Conservation (phyloP, 2,113 vertebrate genomes). For the Brienomyrus brachyistius region DNA sequence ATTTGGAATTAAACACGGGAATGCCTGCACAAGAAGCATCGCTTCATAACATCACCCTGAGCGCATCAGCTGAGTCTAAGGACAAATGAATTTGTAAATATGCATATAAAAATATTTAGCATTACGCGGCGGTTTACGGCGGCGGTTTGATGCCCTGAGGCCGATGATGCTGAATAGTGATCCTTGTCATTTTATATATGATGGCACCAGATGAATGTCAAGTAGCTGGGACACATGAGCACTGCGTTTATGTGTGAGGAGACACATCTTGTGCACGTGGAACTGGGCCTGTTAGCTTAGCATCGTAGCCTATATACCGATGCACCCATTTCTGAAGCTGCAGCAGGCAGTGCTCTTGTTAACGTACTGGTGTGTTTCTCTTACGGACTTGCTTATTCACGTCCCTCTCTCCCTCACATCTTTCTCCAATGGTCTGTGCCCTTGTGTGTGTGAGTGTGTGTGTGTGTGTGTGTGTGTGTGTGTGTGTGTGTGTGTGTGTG, state of each 20-base stretch:
- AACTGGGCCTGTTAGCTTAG: not conserved
- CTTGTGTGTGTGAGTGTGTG: not conserved
- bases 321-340: not conserved
- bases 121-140: not conserved
- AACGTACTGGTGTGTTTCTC: not conserved
- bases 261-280: not conserved
- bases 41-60: not conserved
- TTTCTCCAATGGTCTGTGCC: not conserved
- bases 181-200: not conserved
- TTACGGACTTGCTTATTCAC: not conserved
- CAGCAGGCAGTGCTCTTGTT: not conserved
- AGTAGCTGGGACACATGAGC: not conserved
- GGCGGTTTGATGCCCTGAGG: not conserved
- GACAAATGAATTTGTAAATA: not conserved
- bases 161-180: not conserved
- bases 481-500: not conserved
- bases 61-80: not conserved
- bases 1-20: not conserved
- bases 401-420: not conserved
- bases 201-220: not conserved
- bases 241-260: not conserved
- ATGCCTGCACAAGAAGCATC: not conserved
- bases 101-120: not conserved
- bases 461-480: not conserved
- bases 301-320: not conserved